Conservation (phyloP, 2,888 invertebrate species). For the Leucophenga montana region DNA sequence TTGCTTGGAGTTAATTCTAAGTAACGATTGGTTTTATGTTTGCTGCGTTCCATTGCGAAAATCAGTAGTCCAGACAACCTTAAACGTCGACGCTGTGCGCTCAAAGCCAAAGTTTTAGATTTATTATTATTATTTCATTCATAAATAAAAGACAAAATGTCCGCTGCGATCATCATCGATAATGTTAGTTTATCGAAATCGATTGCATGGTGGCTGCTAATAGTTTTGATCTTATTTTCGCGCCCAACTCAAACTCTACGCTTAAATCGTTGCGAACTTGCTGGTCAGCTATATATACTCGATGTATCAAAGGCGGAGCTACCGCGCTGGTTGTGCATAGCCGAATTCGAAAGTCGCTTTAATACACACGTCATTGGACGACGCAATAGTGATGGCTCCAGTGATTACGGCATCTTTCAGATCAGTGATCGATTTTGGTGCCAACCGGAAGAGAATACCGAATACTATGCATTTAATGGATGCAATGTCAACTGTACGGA, state of each 20-base stretch:
- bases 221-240: conserved; percentile 31
- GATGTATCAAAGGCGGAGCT: conserved; percentile 66
- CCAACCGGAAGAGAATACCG: conserved; percentile 53
- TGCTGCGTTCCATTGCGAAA: no score
- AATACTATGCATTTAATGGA: conserved; percentile 59
- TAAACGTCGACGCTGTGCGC: no score
- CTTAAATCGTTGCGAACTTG: conserved; percentile 63
- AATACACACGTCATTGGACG: conserved; percentile 74
- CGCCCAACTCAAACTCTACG: conserved; percentile 46
- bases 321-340: conserved; percentile 67
- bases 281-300: conserved; percentile 66
- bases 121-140: no score
- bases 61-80: no score
- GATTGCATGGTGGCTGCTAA: conserved; percentile 20
- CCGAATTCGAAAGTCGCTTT: conserved; percentile 69
- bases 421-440: conserved; percentile 73
- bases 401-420: conserved; percentile 72
- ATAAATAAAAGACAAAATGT: no score
- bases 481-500: conserved; percentile 67
- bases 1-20: no score
- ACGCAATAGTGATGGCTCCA: conserved; percentile 74
- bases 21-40: no score
- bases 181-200: neutral
- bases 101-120: no score
- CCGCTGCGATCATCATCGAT: no score